A percentile compares a stretch with the other conserved stretches of the same genome.
These are phyloP conservation scores for Stomatorhinus ivindoensis DNA, from an alignment of 2,113 vertebrate genomes.

Conservation along the genomic window DNA sequence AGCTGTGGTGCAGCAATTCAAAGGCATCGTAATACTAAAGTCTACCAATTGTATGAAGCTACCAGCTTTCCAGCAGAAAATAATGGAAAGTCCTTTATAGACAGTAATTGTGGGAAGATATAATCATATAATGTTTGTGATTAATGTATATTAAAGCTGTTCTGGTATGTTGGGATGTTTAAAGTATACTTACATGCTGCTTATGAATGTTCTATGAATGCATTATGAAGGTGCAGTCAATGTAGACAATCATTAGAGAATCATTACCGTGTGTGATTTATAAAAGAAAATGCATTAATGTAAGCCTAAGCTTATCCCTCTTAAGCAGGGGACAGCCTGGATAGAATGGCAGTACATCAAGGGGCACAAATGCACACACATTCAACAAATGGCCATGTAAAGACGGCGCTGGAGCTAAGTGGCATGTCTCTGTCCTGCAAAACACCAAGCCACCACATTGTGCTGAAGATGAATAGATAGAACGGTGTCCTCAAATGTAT, in stretches of 20 bases:
- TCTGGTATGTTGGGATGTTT: not conserved
- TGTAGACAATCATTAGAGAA: no score
- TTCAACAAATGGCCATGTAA: not conserved
- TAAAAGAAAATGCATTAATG: not conserved
- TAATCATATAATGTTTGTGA: not conserved
- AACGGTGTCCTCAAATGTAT: not conserved
- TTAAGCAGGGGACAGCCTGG: not conserved
- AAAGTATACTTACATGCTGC: no score
- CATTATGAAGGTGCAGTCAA: not conserved
- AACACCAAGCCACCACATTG: not conserved
- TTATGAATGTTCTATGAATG: not conserved
- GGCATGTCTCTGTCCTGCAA: not conserved
- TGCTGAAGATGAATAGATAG: not conserved
- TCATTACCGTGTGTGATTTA: not conserved
- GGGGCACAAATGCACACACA: not conserved
- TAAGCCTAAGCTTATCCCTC: not conserved
- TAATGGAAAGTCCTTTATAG: not conserved
- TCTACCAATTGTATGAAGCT: not conserved
- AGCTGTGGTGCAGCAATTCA: not conserved
- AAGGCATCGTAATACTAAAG: not conserved
- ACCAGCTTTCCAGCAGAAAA: not conserved
- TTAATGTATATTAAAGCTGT: not conserved
- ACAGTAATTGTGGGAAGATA: not conserved
- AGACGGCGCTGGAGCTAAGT: not conserved
- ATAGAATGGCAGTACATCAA: not conserved